These are phyloP conservation scores for Montipora cactus DNA, from an alignment of 64 coral and sea anemone species.

Conservation along the genomic window DNA sequence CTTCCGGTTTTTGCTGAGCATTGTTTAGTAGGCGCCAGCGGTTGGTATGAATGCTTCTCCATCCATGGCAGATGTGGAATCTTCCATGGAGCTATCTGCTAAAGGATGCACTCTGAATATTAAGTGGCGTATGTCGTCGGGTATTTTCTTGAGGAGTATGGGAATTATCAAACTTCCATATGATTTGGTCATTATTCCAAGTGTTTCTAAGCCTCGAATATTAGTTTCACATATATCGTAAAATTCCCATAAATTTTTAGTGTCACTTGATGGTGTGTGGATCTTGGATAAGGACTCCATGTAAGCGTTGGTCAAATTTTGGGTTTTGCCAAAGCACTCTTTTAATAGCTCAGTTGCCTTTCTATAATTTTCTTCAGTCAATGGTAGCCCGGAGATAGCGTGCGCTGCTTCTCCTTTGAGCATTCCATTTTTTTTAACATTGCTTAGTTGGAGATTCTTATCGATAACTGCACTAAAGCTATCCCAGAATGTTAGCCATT, in stretches of 20 bases:
- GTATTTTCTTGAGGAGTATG: slow-evolving; percentile 64
- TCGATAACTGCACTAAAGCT: slow-evolving; percentile 28
- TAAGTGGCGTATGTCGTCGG: slow-evolving; percentile 8
- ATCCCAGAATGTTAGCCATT: slow-evolving; percentile 61
- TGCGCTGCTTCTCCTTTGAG: not conserved
- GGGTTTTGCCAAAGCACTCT: slow-evolving; percentile 9
- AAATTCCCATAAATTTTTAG: slow-evolving; percentile 36
- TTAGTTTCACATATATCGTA: slow-evolving; percentile 58
- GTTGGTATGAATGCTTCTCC: too few species aligned
- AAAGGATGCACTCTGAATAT: slow-evolving; percentile 43
- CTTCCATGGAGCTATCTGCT: slow-evolving; percentile 56
- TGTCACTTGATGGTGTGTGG: not conserved
- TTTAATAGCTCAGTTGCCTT: slow-evolving; percentile 17
- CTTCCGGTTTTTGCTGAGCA: too few species aligned
- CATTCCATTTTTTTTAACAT: slow-evolving; percentile 2
- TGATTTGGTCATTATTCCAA: slow-evolving; percentile 47
- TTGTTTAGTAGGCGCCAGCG: too few species aligned
- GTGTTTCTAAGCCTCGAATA: slow-evolving; percentile 46
- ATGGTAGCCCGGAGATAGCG: too few species aligned
- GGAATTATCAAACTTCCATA: slow-evolving; percentile 64
- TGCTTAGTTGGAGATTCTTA: not conserved
- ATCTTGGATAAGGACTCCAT: slow-evolving; percentile 39
- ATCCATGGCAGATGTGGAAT: not conserved
- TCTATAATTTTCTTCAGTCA: too few species aligned
- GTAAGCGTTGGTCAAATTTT: slow-evolving; percentile 47